phyloP scores from a whole-genome alignment of 1,140 invertebrate species.

The Nasonia longicornis region DNA sequence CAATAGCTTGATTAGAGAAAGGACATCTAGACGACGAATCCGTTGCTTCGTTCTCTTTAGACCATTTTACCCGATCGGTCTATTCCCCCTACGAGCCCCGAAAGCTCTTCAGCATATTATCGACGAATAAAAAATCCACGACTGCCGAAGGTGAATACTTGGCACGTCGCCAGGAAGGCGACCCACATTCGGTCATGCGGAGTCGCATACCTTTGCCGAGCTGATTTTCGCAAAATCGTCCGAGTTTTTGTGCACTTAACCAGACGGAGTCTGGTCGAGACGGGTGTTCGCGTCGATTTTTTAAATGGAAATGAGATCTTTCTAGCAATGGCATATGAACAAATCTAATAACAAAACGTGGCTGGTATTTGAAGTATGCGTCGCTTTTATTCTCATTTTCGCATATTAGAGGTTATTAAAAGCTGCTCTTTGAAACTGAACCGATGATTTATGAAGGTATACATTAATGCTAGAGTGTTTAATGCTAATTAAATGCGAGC shows the following conservation, averaged over 20 bases:
- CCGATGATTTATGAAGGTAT: no score
- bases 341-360: no score
- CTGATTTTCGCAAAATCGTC: neutral
- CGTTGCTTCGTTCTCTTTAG: neutral
- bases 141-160: slow-evolving; percentile 7
- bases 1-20: neutral
- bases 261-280: neutral
- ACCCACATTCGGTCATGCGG: neutral
- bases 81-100: neutral
- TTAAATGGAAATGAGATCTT: no score
- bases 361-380: no score
- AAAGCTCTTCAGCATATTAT: slow-evolving; percentile 2
- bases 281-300: no score
- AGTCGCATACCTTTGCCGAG: neutral
- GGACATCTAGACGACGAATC: neutral
- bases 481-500: no score
- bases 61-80: neutral
- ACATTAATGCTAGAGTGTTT: no score
- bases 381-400: no score
- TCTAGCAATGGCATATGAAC: no score
- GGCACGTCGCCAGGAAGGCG: slow-evolving; percentile 3
- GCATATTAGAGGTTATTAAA: no score
- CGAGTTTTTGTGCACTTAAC: neutral
- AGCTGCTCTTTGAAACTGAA: no score
- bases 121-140: slow-evolving; percentile 19